Evolutionary conservation across 1,140 invertebrate genomes (phyloP), one percentile per base, ranked within the genome.

Genomic region (Orussus abietinus): DNA sequence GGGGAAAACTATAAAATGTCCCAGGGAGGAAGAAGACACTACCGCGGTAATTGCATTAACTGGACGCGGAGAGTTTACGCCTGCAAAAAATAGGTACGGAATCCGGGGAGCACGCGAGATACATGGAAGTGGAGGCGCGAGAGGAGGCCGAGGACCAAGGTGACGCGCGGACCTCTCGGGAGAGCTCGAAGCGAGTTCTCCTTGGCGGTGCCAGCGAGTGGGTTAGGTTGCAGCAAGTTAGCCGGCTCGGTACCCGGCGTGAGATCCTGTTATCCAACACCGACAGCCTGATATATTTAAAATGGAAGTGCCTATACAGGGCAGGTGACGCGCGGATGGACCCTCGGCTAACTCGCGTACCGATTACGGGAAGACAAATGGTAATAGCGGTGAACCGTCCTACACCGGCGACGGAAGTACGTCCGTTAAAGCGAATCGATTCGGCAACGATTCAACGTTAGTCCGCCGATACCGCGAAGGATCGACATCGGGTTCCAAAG

Each of bases 181-280:
- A n/a, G n/a, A n/a, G n/a, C n/a, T n/a, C n/a, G n/a, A n/a, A n/a
- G n/a, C n/a, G n/a, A n/a, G n/a, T n/a, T n/a, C n/a, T n/a, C n/a
- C n/a, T n/a, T n/a, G n/a, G n/a, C n/a, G n/a, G n/a, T n/a, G 42
- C 17, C 10, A 11, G 20, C 38, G 53, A 66, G 58, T 67, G 57
- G 63, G 55, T 69, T 64, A 55, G 54, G 57, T 68, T 69, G 64
- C 66, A 62, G 40, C 66, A 51, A 62, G 57, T 66, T 66, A 67
- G 46, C 53, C 61, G 62, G 55, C 56, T 67, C 57, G 54, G 55
- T 66, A 61, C 55, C 51, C 49, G 53, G 41, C 68, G 62, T 66
- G 67, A 67, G 67, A 70, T 62, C 47, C 53, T 60, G 56, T 63
- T 56, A 69, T 63, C 53, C 47, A 55, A 59, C 53, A 50, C 52